A percentile compares a stretch with the other conserved stretches of the same genome.
Conservation (phyloP, 2,113 vertebrate species). For the Galeopterus variegatus region DNA sequence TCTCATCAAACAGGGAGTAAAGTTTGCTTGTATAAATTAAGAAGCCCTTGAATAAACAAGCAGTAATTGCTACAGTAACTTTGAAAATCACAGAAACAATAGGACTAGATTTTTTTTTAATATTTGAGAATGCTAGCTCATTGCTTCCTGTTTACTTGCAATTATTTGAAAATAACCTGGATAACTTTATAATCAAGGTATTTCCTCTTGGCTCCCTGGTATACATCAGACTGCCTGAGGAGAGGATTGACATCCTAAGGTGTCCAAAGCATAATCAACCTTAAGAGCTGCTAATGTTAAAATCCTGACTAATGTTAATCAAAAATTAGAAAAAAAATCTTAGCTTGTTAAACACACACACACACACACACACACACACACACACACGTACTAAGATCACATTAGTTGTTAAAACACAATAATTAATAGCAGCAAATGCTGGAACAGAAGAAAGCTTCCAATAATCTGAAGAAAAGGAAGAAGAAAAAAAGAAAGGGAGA, state of each 20-base stretch:
- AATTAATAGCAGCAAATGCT: conserved; percentile 65
- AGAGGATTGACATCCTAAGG: conserved; percentile 91
- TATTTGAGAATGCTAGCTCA: conserved; percentile 87
- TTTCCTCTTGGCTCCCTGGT: conserved; percentile 91
- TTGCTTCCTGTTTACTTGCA: conserved; percentile 90
- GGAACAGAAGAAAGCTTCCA: conserved; percentile 35
- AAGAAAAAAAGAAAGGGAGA: not conserved
- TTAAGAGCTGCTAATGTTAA: conserved; percentile 91
- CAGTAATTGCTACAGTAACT: conserved; percentile 79
- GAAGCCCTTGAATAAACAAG: conserved; percentile 71
- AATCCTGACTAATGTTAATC: conserved; percentile 91
- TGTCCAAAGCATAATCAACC: conserved; percentile 92
- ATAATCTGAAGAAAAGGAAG: not conserved
- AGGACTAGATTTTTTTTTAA: conserved; percentile 77
- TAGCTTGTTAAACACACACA: conserved; percentile 80
- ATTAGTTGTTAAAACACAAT: conserved; percentile 74
- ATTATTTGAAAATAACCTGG: conserved; percentile 93
- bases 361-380: conserved; percentile 75
- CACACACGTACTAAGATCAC: conserved; percentile 58
- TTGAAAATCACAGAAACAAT: conserved; percentile 85
- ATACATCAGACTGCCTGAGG: conserved; percentile 90
- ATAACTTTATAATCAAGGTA: conserved; percentile 92
- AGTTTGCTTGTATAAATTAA: conserved; percentile 75
- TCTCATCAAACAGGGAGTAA: conserved; percentile 67
- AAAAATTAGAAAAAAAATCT: conserved; percentile 83